Base-by-base conservation (phyloP, 2,888 invertebrate genomes). In the Ophraella communa region DNA sequence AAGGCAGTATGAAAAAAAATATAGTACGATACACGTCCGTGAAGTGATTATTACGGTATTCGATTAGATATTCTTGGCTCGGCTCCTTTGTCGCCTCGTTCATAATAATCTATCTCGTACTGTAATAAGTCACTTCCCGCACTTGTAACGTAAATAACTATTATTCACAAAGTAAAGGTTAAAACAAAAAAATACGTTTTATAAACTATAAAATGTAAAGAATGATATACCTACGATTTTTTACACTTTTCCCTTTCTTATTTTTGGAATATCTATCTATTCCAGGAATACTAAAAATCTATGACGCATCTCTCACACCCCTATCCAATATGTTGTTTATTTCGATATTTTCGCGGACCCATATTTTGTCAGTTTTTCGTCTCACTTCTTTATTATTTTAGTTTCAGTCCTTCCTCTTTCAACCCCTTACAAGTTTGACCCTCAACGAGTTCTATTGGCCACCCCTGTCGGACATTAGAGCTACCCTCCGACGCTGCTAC, bases 401-500 rank as follows among this genome's bases (percentile, higher is more conserved):
- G 59, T 59, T 64, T 65, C 55, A 62, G 44, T 63, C 70, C 63
- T 63, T 67, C 69, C 65, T 64, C 65, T 64, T 69, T 66, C 70
- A 72, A 69, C 77, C 76, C 77, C 75, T 76, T 73, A 70, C 71
- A 71, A 68, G 62, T 70, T 71, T 73, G 74, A 76, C 77, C 77
- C 78, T 77, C 75, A 69, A 70, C 67, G 60, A 66, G 68, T 65
- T 59, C 67, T 61, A 77, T 78, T 78, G 78, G 78, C 75, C 74
- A 73, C 70, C 73, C 73, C 67, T 70, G 71, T 74, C 70, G 76
- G 76, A 76, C 76, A 76, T 74, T 74, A 74, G 74, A 74, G 74
- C 77, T 74, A 78, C 79, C 78, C 78, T 76, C 73, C 66, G 68
- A 73, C 64, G 69, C 57, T 30, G 68, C 74, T 74, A 78, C 78